Evolutionary conservation across 1,140 invertebrate species (phyloP), one percentile per base, ranked within the genome.

Genomic region (Magallana angulata): DNA sequence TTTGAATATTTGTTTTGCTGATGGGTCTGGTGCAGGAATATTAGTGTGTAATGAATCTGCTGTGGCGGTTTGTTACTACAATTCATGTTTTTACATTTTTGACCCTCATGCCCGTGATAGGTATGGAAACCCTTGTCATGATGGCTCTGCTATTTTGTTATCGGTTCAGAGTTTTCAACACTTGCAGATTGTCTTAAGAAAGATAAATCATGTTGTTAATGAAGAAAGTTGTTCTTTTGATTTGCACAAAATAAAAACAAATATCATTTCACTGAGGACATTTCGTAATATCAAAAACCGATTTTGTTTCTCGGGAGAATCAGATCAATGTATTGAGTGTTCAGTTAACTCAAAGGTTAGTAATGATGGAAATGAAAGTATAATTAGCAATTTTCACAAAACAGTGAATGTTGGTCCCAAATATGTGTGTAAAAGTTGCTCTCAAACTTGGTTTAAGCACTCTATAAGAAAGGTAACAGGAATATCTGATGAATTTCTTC

Each of bases 361-460:
- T 62, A 12, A 62, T 62, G n/a, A 5, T 62, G 60, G 60, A n/a
- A 12, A 62, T 62, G 14, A n/a, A 16, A 62, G 11, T 14, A 24
- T 36, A 80, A 80, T 80, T 36, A 24, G 30, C 12, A 36, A 12
- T 12, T 88, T 88, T 68, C 87, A 88, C 64, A 16, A 16, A 9
- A 16, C 18, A 30, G 76, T 85, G n/a, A 24, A 85, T 18, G 57
- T 48, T 0, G 88, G 88, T 18, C 84, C 88, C 18, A 9, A 12
- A 14, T 88, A 57, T 84, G 57, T 87, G 7, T 90, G 89, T 36
- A 59, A 80, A 58, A 88, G 57, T 58, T 90, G 89, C 85, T n/a
- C 86, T 58, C 89, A 90, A 71, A 30, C 84, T 12, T 90, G 81
- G 85, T 90, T 87, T 85, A 82, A 60, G 80, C 60, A 90, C 71